These are phyloP conservation scores for Cygnus olor DNA, from an alignment of 2,797 vertebrate genomes.

Conservation along the genomic window DNA sequence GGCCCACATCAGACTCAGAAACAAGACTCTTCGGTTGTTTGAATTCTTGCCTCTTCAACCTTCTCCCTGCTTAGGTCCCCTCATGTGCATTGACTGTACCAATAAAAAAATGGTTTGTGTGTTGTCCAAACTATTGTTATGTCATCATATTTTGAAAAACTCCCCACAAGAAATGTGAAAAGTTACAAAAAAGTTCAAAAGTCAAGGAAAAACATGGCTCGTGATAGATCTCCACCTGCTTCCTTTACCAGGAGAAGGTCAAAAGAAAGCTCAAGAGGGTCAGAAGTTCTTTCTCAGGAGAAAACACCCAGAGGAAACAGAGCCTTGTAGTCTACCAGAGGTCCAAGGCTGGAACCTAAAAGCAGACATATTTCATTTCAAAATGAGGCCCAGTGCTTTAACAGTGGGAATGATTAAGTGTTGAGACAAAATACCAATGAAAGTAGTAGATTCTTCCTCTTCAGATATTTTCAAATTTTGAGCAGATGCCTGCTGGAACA, in stretches of 20 bases:
- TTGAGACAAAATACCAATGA: conserved; percentile 59
- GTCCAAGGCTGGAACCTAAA: conserved; percentile 5
- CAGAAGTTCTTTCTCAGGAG: neutral
- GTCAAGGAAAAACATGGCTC: neutral
- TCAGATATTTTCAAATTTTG: conserved; percentile 51
- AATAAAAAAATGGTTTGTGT: neutral
- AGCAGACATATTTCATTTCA: conserved; percentile 41
- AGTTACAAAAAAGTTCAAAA: neutral
- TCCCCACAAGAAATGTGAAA: neutral
- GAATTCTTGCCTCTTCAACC: conserved; percentile 29
- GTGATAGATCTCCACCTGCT: conserved; percentile 5
- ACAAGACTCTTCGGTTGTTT: neutral
- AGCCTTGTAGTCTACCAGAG: conserved; percentile 11
- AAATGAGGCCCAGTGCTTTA: conserved; percentile 32
- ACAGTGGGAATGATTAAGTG: conserved; percentile 54
- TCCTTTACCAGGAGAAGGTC: neutral
- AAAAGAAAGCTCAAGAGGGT: neutral
- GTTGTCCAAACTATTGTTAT: neutral
- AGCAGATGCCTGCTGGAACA: conserved; percentile 51
- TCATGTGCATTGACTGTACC: neutral
- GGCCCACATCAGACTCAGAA: neutral
- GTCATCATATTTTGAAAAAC: neutral
- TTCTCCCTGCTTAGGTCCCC: neutral
- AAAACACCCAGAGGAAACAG: conserved; percentile 38
- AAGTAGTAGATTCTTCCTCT: conserved; percentile 50